Evolutionary conservation across 2,797 vertebrate genomes (phyloP).

Genomic region (Oreochromis grahami): DNA sequence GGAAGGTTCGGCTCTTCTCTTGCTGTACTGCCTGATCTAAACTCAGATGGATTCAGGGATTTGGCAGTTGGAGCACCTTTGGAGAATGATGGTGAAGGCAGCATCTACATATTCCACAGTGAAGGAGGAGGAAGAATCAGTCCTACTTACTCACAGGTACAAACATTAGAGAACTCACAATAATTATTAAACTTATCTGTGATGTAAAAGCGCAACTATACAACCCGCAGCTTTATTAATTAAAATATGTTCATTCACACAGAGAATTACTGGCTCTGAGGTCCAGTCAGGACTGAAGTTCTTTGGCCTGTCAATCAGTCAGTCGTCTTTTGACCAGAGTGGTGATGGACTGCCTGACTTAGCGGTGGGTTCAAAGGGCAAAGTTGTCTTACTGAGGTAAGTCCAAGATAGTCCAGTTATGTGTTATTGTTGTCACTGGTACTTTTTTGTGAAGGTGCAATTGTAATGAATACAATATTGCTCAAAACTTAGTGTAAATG

Average conservation of each 20-base stretch:
- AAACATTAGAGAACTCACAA: too few species aligned
- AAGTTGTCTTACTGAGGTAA: constrained; percentile 79
- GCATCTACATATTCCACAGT: constrained; percentile 77
- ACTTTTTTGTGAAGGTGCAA: too few species aligned
- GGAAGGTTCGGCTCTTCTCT: constrained; percentile 77
- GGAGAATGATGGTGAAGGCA: constrained; percentile 71
- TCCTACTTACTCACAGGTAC: constrained; percentile 65
- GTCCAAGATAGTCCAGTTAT: not conserved
- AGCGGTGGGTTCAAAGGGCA: constrained; percentile 76
- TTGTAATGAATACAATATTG: too few species aligned
- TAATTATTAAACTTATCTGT: not conserved
- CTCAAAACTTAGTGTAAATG: too few species aligned
- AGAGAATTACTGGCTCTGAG: constrained; percentile 71
- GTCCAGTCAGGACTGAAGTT: constrained; percentile 57
- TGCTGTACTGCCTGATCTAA: constrained; percentile 70
- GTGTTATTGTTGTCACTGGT: too few species aligned
- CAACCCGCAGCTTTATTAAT: not conserved
- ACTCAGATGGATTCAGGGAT: constrained; percentile 64
- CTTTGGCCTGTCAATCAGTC: constrained; percentile 80
- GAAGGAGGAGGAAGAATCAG: constrained; percentile 20
- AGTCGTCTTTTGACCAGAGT: constrained; percentile 73
- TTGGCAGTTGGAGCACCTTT: constrained; percentile 78
- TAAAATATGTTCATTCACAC: not conserved
- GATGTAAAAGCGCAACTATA: not conserved
- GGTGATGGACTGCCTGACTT: constrained; percentile 75